phyloP scores from a whole-genome alignment of 2,888 invertebrate genomes.

The Drymonia ruficornis region DNA sequence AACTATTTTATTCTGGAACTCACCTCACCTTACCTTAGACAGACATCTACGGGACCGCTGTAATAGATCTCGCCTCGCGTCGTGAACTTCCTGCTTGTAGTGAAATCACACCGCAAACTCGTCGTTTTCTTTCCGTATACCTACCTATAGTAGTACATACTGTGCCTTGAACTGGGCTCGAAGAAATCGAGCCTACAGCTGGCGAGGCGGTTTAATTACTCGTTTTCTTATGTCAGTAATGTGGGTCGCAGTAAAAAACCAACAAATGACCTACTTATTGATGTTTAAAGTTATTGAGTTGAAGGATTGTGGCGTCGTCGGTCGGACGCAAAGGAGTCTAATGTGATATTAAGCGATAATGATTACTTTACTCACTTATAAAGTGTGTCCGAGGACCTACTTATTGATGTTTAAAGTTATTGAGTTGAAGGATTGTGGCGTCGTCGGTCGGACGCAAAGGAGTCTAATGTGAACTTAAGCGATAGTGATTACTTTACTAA shows the following conservation, averaged over 20 bases:
- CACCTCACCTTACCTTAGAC: conserved; percentile 6
- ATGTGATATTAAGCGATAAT: too few relatives aligned
- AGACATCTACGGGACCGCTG: conserved; percentile 10
- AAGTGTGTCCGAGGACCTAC: too few relatives aligned
- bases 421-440: conserved; percentile 3
- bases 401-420: conserved; percentile 11
- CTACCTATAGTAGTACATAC: conserved; percentile 15
- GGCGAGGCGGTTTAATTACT: conserved; percentile 11
- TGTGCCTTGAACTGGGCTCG: conserved; percentile 16
- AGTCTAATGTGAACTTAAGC: too few relatives aligned
- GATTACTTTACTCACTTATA: too few relatives aligned
- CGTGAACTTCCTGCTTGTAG: conserved; percentile 9
- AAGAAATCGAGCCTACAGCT: conserved; percentile 14
- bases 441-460: not conserved
- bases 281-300: conserved; percentile 11
- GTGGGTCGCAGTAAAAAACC: conserved; percentile 13
- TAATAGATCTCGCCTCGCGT: conserved; percentile 14
- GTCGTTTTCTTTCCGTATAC: conserved; percentile 23
- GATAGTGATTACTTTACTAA: too few relatives aligned
- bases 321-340: not conserved
- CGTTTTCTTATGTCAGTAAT: conserved; percentile 16
- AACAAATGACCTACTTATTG: conserved; percentile 14
- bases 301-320: not conserved
- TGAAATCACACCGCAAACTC: conserved; percentile 10
- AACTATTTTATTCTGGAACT: not conserved